Evolutionary conservation across 1,140 invertebrate genomes (phyloP).

Genomic region (Aleiodes sp.): DNA sequence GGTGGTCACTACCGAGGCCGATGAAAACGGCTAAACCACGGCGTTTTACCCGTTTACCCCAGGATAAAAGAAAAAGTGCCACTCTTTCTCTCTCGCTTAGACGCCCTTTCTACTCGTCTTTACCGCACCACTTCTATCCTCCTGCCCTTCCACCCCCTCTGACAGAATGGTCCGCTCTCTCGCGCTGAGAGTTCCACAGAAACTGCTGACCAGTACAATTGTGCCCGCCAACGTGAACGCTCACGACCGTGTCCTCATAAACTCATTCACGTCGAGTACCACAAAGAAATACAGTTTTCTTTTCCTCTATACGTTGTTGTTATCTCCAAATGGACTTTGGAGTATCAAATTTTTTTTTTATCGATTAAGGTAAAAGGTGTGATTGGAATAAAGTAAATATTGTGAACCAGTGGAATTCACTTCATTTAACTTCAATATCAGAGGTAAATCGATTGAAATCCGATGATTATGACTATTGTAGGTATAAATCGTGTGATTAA

Average conservation of each 20-base stretch:
- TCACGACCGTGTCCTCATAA: background rate
- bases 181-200: slow-evolving; percentile 1
- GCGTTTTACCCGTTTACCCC: background rate
- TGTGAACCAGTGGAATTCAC: no score
- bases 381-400: no score
- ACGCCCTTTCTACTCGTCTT: background rate
- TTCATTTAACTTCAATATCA: no score
- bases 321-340: no score
- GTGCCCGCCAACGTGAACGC: slow-evolving; percentile 18
- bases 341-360: no score
- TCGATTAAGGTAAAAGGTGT: no score
- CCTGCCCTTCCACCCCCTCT: background rate
- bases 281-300: no score
- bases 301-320: no score
- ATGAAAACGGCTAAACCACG: no score
- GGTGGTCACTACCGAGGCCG: background rate
- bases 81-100: background rate
- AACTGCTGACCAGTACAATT: slow-evolving; percentile 29
- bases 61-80: background rate
- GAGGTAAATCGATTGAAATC: no score
- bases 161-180: background rate
- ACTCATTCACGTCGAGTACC: no score
- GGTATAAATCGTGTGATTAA: background rate
- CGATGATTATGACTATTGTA: no score
- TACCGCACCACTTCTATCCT: background rate